Base-by-base conservation (phyloP, 2,888 invertebrate genomes). In the Spodoptera littoralis region DNA sequence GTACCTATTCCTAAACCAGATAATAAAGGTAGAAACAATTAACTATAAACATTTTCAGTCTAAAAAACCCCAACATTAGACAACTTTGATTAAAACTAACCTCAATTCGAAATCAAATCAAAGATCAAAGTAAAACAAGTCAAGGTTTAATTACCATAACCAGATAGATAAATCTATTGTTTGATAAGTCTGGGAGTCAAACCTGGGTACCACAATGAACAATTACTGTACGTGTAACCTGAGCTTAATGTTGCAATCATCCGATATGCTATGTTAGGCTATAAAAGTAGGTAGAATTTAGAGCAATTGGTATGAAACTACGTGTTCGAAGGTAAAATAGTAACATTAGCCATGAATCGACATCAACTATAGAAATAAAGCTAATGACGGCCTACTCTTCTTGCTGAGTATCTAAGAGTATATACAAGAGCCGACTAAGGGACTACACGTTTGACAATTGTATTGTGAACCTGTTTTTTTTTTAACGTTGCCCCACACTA, bases 161-260 rank as follows among this genome's bases (percentile, higher is more conserved):
- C 9, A n/a, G 30, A 70, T 58, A 83, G 85, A 87, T 84, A 85
- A 83, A 68, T 65, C 86, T 83, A 87, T 86, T 85, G 81, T 66
- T 58, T 73, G 86, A 85, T 84, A 83, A 79, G 82, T 76, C 83
- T 88, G 88, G 82, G 88, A 88, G 83, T 88, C 86, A 82, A 87
- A 87, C 77, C 79, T 42, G 76, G 76, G 61, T 65, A 82, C 82
- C 75, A 88, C 88, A 88, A 88, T 88, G 83, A 63, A 86, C 88
- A 87, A 88, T 88, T 82, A 73, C 79, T 67, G 57, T 54, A 70
- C 54, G 8, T 65, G 79, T 63, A 79, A 75, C 69, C 64, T 72
- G 80, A 79, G 71, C 77, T 60, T 70, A 13, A 79, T 84, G 68
- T 65, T 68, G 76, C 71, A 78, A 78, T 45, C 27, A 24, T 11